Conservation (phyloP, 2,113 vertebrate genomes). For the Heteronetta atricapilla region DNA sequence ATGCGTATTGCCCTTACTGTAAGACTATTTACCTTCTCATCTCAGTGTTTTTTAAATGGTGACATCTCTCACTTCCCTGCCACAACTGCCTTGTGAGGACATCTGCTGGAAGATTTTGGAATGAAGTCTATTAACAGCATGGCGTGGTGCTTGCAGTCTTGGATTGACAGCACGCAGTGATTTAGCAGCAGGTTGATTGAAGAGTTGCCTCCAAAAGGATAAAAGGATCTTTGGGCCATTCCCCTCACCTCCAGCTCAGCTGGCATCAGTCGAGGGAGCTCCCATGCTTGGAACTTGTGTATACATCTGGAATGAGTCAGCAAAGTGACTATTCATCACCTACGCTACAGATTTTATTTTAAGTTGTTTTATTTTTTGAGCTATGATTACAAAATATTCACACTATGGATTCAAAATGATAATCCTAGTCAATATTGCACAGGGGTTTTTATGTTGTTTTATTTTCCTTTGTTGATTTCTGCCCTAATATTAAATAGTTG, state of each 20-base stretch:
- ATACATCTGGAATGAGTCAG: not conserved
- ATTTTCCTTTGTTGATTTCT: not conserved
- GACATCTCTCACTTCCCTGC: not conserved
- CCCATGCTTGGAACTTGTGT: not conserved
- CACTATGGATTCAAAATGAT: not conserved
- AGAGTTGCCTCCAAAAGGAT: not conserved
- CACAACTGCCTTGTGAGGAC: not conserved
- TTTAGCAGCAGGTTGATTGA: not conserved
- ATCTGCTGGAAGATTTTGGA: slow-evolving; percentile 39
- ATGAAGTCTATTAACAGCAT: not conserved
- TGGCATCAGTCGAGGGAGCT: not conserved
- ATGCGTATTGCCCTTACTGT: not conserved
- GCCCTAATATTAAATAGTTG: not conserved
- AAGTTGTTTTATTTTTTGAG: not conserved
- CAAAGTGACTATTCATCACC: not conserved
- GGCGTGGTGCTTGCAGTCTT: not conserved
- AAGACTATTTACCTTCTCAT: not conserved
- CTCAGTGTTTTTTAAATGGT: not conserved
- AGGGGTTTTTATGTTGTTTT: accelerated
- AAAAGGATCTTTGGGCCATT: not conserved
- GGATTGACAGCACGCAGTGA: not conserved
- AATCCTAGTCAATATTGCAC: not conserved
- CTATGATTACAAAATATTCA: not conserved
- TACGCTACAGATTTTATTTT: not conserved
- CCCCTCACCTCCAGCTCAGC: not conserved